These are phyloP conservation scores for Sylvia borin DNA, from an alignment of 2,797 vertebrate species.

Conservation along the genomic window DNA sequence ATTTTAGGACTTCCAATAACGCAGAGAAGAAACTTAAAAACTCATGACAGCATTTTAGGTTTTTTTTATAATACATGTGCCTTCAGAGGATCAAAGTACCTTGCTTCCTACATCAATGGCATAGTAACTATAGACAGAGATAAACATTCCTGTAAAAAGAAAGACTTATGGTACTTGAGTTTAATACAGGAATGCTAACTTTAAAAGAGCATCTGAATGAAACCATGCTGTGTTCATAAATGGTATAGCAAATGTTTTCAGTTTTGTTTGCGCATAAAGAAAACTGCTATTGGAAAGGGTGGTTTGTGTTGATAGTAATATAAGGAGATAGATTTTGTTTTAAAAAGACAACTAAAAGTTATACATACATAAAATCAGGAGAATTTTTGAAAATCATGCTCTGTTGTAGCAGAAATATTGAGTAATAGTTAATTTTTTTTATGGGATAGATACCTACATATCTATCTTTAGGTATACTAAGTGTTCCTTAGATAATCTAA, in stretches of 20 bases:
- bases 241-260: not conserved
- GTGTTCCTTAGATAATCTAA: not conserved
- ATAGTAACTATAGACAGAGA: not conserved
- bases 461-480: not conserved
- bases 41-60: not conserved
- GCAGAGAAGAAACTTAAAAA: not conserved
- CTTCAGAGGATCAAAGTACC: not conserved
- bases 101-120: not conserved
- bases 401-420: not conserved
- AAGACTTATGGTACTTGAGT: not conserved
- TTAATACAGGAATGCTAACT: not conserved
- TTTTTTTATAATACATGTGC: not conserved
- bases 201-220: not conserved
- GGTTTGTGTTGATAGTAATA: not conserved
- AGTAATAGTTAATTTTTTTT: not conserved
- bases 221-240: not conserved
- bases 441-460: not conserved
- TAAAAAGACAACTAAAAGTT: not conserved
- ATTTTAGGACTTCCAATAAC: conserved; percentile 4
- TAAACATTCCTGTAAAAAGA: not conserved
- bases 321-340: not conserved
- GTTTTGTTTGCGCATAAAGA: not conserved
- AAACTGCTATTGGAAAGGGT: not conserved
- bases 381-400: not conserved
- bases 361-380: not conserved